Evolutionary conservation across 2,797 vertebrate genomes (phyloP).

Genomic region (Pangasius krempfi): DNA sequence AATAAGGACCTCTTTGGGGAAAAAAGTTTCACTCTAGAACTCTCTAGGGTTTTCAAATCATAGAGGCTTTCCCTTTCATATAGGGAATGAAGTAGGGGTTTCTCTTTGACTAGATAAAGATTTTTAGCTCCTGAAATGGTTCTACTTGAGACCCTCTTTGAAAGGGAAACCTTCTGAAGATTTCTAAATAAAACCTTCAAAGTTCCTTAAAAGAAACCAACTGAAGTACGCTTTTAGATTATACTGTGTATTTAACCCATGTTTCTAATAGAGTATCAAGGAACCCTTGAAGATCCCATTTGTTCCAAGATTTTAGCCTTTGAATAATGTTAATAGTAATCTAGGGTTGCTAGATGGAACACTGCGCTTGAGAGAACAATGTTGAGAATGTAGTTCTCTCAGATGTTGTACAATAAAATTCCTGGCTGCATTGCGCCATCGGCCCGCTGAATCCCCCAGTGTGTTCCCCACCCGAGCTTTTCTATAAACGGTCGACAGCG

Average conservation of each 20-base stretch:
- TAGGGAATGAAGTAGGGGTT: neutral
- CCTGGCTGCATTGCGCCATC: neutral
- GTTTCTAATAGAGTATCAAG: neutral
- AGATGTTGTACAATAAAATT: slow-evolving; percentile 1
- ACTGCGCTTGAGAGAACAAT: neutral
- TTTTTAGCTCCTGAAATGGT: neutral
- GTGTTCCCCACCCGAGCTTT: slow-evolving; percentile 25
- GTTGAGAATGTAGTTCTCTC: slow-evolving; percentile 8
- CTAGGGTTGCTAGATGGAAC: neutral
- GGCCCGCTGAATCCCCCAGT: slow-evolving; percentile 5
- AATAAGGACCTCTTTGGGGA: neutral
- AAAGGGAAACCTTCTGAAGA: neutral
- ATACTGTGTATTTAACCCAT: neutral
- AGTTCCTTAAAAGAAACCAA: neutral
- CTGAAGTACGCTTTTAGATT: neutral
- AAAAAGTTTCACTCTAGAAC: neutral
- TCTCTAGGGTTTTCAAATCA: neutral
- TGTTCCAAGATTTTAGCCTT: neutral
- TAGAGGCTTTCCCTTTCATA: neutral
- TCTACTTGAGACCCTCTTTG: neutral
- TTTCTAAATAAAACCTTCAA: neutral
- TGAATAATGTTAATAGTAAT: neutral
- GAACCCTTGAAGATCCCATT: neutral
- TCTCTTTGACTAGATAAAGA: neutral
- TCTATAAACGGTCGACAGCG: slow-evolving; percentile 35